Evolutionary conservation across 2,113 vertebrate genomes (phyloP).

Genomic region (Zosterops pallidus): DNA sequence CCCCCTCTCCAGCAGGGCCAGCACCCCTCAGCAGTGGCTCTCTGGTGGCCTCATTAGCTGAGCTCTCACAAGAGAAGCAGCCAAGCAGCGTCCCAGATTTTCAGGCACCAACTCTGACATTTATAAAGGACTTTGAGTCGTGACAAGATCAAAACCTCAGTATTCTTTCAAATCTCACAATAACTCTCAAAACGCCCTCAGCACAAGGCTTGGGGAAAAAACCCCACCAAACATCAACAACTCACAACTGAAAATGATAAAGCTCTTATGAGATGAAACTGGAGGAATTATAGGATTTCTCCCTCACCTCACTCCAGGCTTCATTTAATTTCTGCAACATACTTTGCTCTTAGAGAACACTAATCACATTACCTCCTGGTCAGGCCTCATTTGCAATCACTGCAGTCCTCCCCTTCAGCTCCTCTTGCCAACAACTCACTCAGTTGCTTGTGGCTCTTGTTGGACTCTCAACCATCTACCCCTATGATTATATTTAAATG

Average conservation of each 20-base stretch:
- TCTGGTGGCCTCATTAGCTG: conserved; percentile 79
- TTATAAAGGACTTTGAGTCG: conserved; percentile 60
- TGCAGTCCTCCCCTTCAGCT: neutral
- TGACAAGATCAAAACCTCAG: conserved; percentile 76
- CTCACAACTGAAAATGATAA: conserved; percentile 47
- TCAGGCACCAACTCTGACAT: conserved; percentile 66
- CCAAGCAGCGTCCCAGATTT: conserved; percentile 60
- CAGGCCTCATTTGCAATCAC: conserved; percentile 49
- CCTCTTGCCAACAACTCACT: neutral
- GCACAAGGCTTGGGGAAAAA: neutral
- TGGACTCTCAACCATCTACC: conserved; percentile 15
- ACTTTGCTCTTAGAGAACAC: conserved; percentile 29
- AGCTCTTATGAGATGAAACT: conserved; percentile 40
- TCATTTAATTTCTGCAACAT: conserved; percentile 35
- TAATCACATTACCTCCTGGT: conserved; percentile 23
- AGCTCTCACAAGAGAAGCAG: conserved; percentile 4
- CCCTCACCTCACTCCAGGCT: neutral
- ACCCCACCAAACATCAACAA: neutral
- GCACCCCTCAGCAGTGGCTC: neutral
- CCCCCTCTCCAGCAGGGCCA: neutral
- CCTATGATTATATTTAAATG: neutral
- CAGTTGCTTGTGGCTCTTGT: neutral
- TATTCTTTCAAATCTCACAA: conserved; percentile 73
- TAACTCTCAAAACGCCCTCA: conserved; percentile 59
- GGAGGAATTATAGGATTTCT: conserved; percentile 23